phyloP scores from a whole-genome alignment of 2,888 invertebrate genomes.

The Serrognathus titanus region DNA sequence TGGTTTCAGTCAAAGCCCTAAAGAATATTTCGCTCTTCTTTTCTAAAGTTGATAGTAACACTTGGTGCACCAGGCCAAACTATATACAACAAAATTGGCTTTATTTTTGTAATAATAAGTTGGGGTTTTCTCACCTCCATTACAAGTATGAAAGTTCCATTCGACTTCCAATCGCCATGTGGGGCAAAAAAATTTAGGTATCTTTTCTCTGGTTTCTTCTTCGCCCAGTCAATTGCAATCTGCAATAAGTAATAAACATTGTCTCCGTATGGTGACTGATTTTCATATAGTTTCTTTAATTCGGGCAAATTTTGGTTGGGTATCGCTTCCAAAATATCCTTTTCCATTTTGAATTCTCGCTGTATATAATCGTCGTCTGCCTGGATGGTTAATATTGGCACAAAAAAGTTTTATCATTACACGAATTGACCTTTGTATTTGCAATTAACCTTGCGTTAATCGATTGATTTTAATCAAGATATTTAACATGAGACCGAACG shows the following conservation, averaged over 20 bases:
- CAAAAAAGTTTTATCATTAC: too few species aligned
- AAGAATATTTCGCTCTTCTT: conserved; percentile 28
- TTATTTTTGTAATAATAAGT: too few species aligned
- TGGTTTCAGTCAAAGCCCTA: conserved; percentile 31
- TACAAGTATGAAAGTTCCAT: conserved; percentile 42
- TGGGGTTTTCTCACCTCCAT: conserved; percentile 16
- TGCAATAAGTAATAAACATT: conserved; percentile 45
- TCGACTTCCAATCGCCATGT: conserved; percentile 40
- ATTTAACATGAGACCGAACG: too few species aligned
- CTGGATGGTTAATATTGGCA: too few species aligned
- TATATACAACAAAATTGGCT: too few species aligned
- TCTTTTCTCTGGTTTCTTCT: conserved; percentile 24
- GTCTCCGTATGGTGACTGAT: conserved; percentile 42
- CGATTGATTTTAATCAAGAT: too few species aligned
- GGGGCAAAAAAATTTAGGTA: conserved; percentile 48
- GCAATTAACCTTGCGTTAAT: too few species aligned
- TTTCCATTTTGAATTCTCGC: not conserved
- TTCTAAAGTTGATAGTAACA: conserved; percentile 18
- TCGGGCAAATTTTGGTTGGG: conserved; percentile 35
- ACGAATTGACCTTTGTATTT: too few species aligned
- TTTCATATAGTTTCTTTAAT: conserved; percentile 34
- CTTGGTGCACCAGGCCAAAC: too few species aligned
- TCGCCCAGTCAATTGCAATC: conserved; percentile 42
- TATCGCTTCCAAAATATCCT: conserved; percentile 33
- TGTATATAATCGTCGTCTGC: not conserved